Evolutionary conservation across 2,888 invertebrate genomes (phyloP).

Genomic region (Lasioglossum malachurum): DNA sequence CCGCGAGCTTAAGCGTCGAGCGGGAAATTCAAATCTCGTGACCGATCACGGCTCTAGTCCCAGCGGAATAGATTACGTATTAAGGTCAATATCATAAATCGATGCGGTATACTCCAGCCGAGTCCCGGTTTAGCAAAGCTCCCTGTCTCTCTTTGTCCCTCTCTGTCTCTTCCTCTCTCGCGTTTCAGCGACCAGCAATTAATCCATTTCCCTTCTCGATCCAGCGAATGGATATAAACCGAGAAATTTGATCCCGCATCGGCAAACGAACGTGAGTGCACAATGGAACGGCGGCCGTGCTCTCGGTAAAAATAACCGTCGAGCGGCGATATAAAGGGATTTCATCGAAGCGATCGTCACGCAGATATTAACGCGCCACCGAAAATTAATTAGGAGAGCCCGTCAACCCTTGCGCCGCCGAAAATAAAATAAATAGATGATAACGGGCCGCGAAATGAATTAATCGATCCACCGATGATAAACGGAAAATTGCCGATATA

Average conservation of each 20-base stretch:
- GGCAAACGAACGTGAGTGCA: background rate
- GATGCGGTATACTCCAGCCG: conserved; percentile 2
- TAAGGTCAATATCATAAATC: conserved; percentile 44
- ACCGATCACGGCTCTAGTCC: background rate
- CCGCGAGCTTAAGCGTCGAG: background rate
- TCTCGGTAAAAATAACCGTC: background rate
- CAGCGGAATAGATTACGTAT: conserved; percentile 37
- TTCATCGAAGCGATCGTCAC: background rate
- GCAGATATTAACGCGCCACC: background rate
- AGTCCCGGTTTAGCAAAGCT: background rate
- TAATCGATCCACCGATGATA: background rate
- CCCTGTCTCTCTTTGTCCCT: background rate
- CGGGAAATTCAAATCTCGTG: background rate
- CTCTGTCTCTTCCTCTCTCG: background rate
- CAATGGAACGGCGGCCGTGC: background rate
- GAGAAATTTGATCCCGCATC: background rate
- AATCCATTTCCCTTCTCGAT: background rate
- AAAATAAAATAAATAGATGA: background rate
- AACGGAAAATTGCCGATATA: background rate
- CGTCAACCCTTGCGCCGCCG: background rate
- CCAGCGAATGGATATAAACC: background rate
- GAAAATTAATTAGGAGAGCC: background rate
- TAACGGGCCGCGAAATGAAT: background rate
- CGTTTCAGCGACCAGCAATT: conserved; percentile 19
- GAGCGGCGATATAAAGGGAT: conserved; percentile 4